Percentiles rank a stretch among this genome's conserved stretches.
Evolutionary conservation across 64 coral and sea anemone species (phyloP).

Genomic region (Actinia equina): DNA sequence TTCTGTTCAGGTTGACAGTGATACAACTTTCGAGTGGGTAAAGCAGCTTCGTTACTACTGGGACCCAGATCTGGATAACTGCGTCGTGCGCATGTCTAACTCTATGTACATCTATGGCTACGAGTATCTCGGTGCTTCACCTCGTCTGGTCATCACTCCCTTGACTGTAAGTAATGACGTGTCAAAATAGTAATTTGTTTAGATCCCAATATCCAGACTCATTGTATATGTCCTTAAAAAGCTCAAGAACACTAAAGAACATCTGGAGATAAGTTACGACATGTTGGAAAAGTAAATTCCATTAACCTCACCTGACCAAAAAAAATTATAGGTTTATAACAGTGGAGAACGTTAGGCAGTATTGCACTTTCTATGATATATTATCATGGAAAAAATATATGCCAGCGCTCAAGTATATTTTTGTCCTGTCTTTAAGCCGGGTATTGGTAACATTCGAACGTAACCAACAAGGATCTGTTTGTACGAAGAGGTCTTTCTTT

Average conservation of each 20-base stretch:
- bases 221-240: no score
- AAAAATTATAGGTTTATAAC: no score
- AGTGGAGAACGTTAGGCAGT: no score
- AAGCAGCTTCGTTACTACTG: conserved; percentile 98
- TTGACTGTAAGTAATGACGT: conserved; percentile 70
- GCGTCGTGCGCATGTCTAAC: conserved; percentile 99
- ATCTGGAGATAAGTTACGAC: no score
- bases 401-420: no score
- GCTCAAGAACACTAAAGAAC: neutral
- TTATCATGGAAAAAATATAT: no score
- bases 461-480: neutral
- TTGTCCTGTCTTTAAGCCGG: no score
- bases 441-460: neutral
- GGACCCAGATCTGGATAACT: conserved; percentile 99
- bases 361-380: no score
- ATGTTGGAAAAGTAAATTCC: no score
- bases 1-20: conserved; percentile 73
- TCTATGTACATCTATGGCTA: conserved; percentile 98
- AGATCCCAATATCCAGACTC: neutral
- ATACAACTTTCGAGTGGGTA: conserved; percentile 96
- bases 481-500: neutral
- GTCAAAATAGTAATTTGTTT: neutral
- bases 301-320: no score
- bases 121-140: conserved; percentile 94
- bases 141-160: conserved; percentile 95